Percentiles rank a stretch among this genome's conserved stretches.
phyloP scores from a whole-genome alignment of 2,113 vertebrate genomes.

The Oenanthe oenanthe region DNA sequence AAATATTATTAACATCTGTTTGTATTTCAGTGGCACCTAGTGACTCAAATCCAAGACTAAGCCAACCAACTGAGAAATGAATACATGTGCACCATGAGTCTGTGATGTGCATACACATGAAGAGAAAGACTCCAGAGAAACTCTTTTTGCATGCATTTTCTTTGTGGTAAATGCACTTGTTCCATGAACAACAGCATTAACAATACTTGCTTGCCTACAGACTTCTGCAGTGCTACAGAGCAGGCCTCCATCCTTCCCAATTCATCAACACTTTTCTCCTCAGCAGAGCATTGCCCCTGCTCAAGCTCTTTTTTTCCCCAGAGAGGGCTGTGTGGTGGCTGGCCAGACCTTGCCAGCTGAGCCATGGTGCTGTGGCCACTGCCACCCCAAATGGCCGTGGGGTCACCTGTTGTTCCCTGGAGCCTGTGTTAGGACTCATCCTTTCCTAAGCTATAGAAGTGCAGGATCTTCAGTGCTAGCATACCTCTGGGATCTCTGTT shows the following conservation, averaged over 20 bases:
- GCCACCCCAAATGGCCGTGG: rapidly evolving
- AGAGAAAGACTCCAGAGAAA: neutral
- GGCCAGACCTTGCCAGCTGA: neutral
- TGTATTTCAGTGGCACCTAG: constrained; percentile 9
- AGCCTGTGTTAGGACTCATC: neutral
- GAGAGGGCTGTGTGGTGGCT: neutral
- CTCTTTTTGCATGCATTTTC: neutral
- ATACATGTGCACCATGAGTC: neutral
- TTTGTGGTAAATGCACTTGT: neutral
- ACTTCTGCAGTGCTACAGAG: neutral
- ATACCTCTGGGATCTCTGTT: neutral
- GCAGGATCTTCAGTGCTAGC: neutral
- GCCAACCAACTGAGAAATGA: neutral
- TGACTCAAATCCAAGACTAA: constrained; percentile 25
- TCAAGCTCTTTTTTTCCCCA: neutral
- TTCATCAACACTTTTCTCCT: neutral
- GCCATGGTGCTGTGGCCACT: rapidly evolving
- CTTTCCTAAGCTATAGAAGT: neutral
- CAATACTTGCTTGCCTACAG: neutral
- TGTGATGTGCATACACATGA: neutral
- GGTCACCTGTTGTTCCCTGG: neutral
- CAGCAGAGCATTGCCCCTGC: neutral
- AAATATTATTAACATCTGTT: neutral
- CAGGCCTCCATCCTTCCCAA: neutral
- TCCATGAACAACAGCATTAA: neutral